Base-by-base conservation (phyloP, 2,797 vertebrate genomes). In the Anabas testudineus region DNA sequence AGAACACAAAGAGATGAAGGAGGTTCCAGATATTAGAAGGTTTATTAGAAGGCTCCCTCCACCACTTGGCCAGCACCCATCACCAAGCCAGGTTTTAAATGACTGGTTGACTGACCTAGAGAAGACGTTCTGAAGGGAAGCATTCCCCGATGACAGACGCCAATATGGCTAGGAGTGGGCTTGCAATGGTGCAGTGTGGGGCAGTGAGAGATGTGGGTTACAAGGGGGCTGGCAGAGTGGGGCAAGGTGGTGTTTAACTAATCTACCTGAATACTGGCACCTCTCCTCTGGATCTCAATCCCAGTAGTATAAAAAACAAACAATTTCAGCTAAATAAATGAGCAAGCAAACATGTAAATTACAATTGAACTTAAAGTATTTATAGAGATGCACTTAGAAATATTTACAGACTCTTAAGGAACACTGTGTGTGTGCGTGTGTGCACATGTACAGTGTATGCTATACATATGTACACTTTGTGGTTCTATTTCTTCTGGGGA, bases 21-120 rank as follows among this genome's bases (percentile, higher is more conserved):
- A 42, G 9, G 39, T 74, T n/a, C n/a, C n/a, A n/a, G n/a, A n/a
- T n/a, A n/a, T n/a, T n/a, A n/a, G n/a, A n/a, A n/a, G n/a, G n/a
- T n/a, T 67, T 64, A 19, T 36, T 46, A 46, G 57, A 76, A 67
- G 37, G 60, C 66, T 67, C 77, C 90, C 89, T 87, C 75, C 88
- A 91, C 90, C 90, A 72, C 59, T 76, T 63, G 60, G 56, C 61
- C 80, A 72, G 65, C 63, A 78, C 83, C 90, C 86, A 64, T 78
- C 87, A 90, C 85, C 84, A 76, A 74, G 16, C 53, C 14, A 5
- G 32, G 60, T 49, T 68, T 42, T 48, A 19, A 76, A 28, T 32
- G 63, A 76, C 48, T 61, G 54, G 30, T 82, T 72, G 71, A 93
- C 91, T 89, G 79, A 93, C 91, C 91, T 87, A 84, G 30, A 49